Conservation (phyloP, 1,140 invertebrate genomes). For the Macrosteles quadrilineatus region DNA sequence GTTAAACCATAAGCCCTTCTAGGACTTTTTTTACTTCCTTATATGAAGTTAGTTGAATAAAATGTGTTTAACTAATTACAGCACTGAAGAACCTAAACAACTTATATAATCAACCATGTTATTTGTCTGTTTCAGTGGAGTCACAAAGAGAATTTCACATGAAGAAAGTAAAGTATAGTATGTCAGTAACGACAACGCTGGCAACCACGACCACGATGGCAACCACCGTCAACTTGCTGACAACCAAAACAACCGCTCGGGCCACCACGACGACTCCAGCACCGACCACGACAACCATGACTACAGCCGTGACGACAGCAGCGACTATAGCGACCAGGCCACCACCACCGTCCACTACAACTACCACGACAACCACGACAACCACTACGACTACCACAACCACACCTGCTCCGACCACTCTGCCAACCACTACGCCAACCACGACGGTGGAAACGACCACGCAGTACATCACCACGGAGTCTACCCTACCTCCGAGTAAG, state of each 20-base stretch:
- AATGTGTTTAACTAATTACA: no score
- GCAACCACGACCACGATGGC: slow-evolving; percentile 37
- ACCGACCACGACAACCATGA: slow-evolving; percentile 46
- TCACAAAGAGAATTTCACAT: slow-evolving; percentile 86
- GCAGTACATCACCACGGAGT: slow-evolving; percentile 59
- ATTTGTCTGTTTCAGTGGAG: slow-evolving; percentile 64
- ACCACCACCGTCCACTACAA: slow-evolving; percentile 50
- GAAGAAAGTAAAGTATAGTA: slow-evolving; percentile 56
- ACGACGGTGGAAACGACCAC: slow-evolving; percentile 54
- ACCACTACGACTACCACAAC: slow-evolving; percentile 37
- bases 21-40: no score
- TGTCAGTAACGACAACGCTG: not conserved
- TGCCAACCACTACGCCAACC: slow-evolving; percentile 54
- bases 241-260: slow-evolving; percentile 30
- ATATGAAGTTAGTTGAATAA: no score
- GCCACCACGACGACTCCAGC: slow-evolving; percentile 23
- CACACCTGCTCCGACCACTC: slow-evolving; percentile 53
- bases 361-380: slow-evolving; percentile 42
- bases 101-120: no score
- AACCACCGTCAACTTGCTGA: slow-evolving; percentile 23
- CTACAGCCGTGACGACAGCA: slow-evolving; percentile 34
- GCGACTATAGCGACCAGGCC: slow-evolving; percentile 34
- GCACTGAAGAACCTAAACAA: no score
- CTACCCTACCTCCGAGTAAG: slow-evolving; percentile 69
- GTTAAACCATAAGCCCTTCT: no score